Evolutionary conservation across 2,797 vertebrate genomes (phyloP), one percentile per base, ranked within the genome.

Genomic region (Moxostoma hubbsi): DNA sequence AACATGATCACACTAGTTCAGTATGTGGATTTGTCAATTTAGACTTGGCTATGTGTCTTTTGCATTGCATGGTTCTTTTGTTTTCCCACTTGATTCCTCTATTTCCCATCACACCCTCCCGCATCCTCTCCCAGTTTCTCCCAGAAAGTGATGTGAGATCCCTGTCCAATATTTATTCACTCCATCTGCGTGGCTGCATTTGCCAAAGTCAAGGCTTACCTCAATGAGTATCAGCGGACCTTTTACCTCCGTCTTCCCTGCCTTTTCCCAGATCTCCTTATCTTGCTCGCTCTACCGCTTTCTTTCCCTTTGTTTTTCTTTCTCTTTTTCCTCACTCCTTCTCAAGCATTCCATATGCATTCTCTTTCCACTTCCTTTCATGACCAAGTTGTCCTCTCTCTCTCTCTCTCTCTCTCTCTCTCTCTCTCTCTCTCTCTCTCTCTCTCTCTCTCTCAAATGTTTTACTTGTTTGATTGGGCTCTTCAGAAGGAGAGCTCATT

Each of bases 401-500:
- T 24, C 24, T 2, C 24, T 24, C 24, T 24, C 24, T 54, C 57
- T 61, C 64, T 49, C 36, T 59, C 61, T 36, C 36, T 36, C 36
- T 36, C 36, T 36, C 3, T 36, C 66, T 67, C 45, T 61, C 73
- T n/a, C 66, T 54, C 73, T 24, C 69, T 18, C 54, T 61, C 46
- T 59, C 53, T 72, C 58, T 76, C 63, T 65, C 58, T 51, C 57
- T 12, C 61, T 77, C 75, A 79, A 80, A 81, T 83, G 83, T 67
- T 81, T 84, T 81, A 70, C 79, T 81, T 67, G 24, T 79, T 51
- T 74, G 71, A 86, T 77, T 80, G 79, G 79, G 75, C 83, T 84
- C 83, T 86, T 83, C 78, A 86, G 76, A 77, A 81, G 70, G 79
- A 83, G 83, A 83, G 85, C 83, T 86, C 85, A 86, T 86, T 86